These are phyloP conservation scores for Melanostigma gelatinosum DNA, from an alignment of 2,113 vertebrate species.

Conservation along the genomic window DNA sequence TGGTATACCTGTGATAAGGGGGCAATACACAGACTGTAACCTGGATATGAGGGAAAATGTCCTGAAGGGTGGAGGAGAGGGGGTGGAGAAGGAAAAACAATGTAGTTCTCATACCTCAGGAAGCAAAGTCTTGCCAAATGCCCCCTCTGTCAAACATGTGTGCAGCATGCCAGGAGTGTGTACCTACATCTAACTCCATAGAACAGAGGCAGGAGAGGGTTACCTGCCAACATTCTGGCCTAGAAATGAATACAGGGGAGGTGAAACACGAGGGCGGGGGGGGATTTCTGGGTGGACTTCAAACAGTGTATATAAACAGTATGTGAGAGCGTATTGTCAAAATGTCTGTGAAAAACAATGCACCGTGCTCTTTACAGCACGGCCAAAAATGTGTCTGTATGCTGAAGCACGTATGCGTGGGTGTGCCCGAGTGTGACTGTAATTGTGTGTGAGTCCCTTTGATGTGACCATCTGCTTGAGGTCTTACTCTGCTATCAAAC, in stretches of 20 bases:
- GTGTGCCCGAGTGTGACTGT: constrained; percentile 45
- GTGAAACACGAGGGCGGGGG: constrained; percentile 27
- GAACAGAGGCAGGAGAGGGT: constrained; percentile 32
- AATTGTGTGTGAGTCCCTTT: constrained; percentile 68
- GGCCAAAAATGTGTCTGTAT: constrained; percentile 63
- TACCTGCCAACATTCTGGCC: constrained; percentile 70
- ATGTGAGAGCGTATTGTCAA: constrained; percentile 41
- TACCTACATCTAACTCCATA: constrained; percentile 37
- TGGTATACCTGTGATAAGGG: constrained; percentile 47
- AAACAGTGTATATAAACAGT: constrained; percentile 58
- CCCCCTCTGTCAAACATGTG: constrained; percentile 45
- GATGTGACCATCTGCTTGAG: constrained; percentile 65
- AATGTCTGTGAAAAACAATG: constrained; percentile 59
- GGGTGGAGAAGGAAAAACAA: constrained; percentile 53
- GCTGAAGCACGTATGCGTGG: constrained; percentile 60
- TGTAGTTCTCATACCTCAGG: constrained; percentile 60
- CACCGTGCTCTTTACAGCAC: constrained; percentile 40
- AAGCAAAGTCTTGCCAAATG: constrained; percentile 61
- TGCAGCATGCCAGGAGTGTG: constrained; percentile 41
- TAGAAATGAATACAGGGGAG: constrained; percentile 61
- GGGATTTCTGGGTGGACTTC: constrained; percentile 53
- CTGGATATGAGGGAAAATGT: constrained; percentile 60
- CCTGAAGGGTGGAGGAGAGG: constrained; percentile 16
- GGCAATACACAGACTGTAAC: constrained; percentile 52
- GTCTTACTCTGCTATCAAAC: constrained; percentile 47